These are phyloP conservation scores for Lynx canadensis DNA, from an alignment of 2,113 vertebrate species.

Conservation along the genomic window DNA sequence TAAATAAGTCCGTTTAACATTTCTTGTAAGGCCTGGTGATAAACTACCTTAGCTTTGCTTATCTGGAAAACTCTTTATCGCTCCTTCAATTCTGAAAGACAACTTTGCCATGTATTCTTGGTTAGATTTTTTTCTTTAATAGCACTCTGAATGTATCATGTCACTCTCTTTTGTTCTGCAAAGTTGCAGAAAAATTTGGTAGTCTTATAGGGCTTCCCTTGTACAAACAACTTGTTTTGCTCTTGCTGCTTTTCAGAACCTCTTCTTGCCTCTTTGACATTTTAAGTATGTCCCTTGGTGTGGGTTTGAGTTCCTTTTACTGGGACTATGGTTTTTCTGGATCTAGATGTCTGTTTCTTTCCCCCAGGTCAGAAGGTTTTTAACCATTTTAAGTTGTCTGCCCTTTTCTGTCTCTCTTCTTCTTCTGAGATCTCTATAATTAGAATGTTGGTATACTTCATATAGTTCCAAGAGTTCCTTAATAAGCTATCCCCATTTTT, in stretches of 20 bases:
- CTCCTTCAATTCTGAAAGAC: background rate
- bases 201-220: background rate
- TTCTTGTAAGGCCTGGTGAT: background rate
- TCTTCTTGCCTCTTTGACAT: background rate
- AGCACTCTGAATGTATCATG: background rate
- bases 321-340: background rate
- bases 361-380: background rate
- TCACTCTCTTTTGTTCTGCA: background rate
- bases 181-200: background rate
- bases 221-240: background rate
- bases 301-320: background rate
- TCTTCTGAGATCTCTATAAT: background rate
- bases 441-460: background rate
- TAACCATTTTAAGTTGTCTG: background rate
- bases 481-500: background rate
- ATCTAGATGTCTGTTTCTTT: background rate
- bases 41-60: background rate
- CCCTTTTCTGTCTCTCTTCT: background rate
- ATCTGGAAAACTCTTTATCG: background rate
- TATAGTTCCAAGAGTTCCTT: background rate
- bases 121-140: background rate
- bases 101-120: background rate
- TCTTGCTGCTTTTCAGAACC: background rate
- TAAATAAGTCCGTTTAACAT: background rate
- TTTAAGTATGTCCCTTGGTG: background rate